phyloP scores from a whole-genome alignment of 2,113 vertebrate species.

The Bothrops jararaca region DNA sequence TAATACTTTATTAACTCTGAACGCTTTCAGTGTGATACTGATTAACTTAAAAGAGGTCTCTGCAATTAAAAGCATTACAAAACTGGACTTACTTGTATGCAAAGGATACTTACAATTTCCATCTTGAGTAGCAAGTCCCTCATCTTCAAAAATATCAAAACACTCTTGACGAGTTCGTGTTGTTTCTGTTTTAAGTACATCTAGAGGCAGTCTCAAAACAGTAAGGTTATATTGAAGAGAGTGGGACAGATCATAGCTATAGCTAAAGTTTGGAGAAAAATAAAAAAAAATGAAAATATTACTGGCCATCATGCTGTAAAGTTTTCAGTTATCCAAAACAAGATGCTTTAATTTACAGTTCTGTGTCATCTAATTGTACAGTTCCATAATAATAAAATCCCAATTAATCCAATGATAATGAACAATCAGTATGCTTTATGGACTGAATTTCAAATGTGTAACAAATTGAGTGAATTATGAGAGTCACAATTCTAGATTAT shows the following conservation, averaged over 20 bases:
- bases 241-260: constrained; percentile 96
- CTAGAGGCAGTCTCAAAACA: constrained; percentile 82
- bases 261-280: constrained; percentile 74
- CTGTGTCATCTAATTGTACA: neutral
- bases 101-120: constrained; percentile 68
- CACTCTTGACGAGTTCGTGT: constrained; percentile 80
- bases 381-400: neutral
- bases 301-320: neutral
- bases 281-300: constrained; percentile 37
- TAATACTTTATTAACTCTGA: constrained; percentile 37
- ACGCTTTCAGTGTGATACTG: neutral
- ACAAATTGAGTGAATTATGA: neutral
- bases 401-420: neutral
- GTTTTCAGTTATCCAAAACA: neutral
- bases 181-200: constrained; percentile 76
- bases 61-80: constrained; percentile 6
- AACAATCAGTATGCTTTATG: neutral
- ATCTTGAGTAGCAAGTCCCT: constrained; percentile 86
- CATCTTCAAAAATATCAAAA: constrained; percentile 99
- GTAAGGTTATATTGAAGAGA: constrained; percentile 96
- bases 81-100: neutral
- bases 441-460: neutral
- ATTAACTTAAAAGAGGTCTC: constrained; percentile 28
- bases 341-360: neutral
- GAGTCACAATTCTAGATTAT: neutral